Evolutionary conservation across 2,888 invertebrate genomes (phyloP), one percentile per base, ranked within the genome.

Genomic region (Gastrophysa polygoni): DNA sequence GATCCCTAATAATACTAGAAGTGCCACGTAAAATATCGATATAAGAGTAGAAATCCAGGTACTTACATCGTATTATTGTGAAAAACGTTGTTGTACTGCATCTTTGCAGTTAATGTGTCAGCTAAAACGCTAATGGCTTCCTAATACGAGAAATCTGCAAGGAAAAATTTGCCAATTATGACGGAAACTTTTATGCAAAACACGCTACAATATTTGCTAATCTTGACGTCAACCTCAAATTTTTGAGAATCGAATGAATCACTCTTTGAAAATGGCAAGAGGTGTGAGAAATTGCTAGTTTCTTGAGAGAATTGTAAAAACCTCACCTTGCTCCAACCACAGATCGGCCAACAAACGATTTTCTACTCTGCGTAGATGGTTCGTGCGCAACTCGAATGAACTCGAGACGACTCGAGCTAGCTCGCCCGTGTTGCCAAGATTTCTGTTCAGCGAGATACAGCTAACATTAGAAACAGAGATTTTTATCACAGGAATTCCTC

Each of bases 31-130:
- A 44, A 47, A 48, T 11, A n/a, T 8, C n/a, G 6, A 11, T 24
- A 5, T 21, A 48, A 21, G 14, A 21, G n/a, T n/a, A 48, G 16
- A 47, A 56, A 59, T 57, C 82, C 1, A 95, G 93, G 2, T 97
- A 98, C 82, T 98, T 93, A 81, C 97, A 98, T 59, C 70, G 79
- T 78, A 68, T 79, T 80, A 72, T 80, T 81, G 66, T 80, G 81
- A 76, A 80, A 83, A 71, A 81, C 81, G 78, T 82, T 82, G 74
- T 79, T 81, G 77, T 81, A 83, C 82, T 83, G 83, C 80, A 81
- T 82, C 72, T 63, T 77, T 81, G 77, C 79, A 78, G 78, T 71
- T 71, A 73, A 71, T 73, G 68, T 71, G 69, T 67, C 67, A 69
- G 65, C 68, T 69, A 59, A 49, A 63, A 61, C 61, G 66, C 64